phyloP scores from a whole-genome alignment of 35 echinoderm and acorn worm species.

The Ptychodera flava region DNA sequence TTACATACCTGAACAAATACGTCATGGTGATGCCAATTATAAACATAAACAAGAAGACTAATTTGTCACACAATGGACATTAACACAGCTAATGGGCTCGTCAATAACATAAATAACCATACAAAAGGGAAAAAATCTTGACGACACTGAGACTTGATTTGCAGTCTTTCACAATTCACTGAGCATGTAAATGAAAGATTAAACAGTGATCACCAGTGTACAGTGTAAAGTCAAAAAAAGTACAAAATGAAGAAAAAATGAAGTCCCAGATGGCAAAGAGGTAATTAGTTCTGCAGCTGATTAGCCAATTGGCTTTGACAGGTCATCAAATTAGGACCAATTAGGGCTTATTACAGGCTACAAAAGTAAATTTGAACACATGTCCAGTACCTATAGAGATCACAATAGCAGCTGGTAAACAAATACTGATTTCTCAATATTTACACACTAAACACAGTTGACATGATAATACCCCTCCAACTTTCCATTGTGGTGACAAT shows the following conservation, averaged over 20 bases:
- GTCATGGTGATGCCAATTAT: too few species aligned
- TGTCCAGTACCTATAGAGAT: background rate
- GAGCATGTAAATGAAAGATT: too few species aligned
- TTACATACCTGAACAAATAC: background rate
- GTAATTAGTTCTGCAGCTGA: background rate
- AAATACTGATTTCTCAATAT: slow-evolving; percentile 2
- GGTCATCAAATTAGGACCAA: background rate
- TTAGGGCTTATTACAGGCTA: background rate
- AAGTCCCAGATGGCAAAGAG: background rate
- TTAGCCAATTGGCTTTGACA: background rate
- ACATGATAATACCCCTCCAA: background rate
- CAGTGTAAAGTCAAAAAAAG: too few species aligned
- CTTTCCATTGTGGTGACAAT: background rate
- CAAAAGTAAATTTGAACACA: background rate
- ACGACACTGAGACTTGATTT: too few species aligned
- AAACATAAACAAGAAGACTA: too few species aligned
- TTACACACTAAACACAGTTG: background rate
- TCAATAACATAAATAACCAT: too few species aligned
- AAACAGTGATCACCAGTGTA: too few species aligned
- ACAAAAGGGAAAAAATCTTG: too few species aligned
- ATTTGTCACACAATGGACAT: too few species aligned
- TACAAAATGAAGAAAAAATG: background rate
- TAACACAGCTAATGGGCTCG: too few species aligned
- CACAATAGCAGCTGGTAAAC: background rate
- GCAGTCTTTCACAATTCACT: too few species aligned